phyloP scores from a whole-genome alignment of 2,113 vertebrate species.

The Dendropsophus ebraccatus region DNA sequence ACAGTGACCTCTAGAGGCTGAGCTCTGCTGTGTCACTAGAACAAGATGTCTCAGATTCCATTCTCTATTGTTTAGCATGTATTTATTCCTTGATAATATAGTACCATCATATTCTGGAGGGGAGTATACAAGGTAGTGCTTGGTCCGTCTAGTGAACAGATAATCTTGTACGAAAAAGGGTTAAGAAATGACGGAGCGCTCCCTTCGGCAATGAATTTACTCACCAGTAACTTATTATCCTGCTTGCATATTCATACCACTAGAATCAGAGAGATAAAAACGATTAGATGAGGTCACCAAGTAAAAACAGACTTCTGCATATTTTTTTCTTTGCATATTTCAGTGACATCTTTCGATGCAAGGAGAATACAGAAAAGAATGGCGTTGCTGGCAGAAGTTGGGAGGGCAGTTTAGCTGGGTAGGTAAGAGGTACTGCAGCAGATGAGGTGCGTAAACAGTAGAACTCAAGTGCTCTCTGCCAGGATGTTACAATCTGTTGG shows the following conservation, averaged over 20 bases:
- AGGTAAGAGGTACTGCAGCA: constrained; percentile 40
- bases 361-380: not conserved
- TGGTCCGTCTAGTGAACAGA: no score
- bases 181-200: not conserved
- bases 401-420: not conserved
- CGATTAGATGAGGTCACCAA: not conserved
- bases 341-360: not conserved
- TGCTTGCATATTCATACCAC: not conserved
- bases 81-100: not conserved
- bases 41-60: no score
- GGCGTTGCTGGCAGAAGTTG: not conserved
- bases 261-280: not conserved
- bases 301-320: not conserved
- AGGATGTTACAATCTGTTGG: not conserved
- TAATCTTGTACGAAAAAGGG: not conserved
- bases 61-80: not conserved
- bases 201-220: not conserved
- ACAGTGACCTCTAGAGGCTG: not conserved
- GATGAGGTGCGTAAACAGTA: not conserved
- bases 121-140: not conserved
- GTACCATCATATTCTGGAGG: not conserved
- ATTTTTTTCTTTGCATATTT: not conserved
- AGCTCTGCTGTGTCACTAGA: not conserved
- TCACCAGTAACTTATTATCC: not conserved
- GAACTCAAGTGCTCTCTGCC: not conserved